Percentiles rank a stretch among this genome's conserved stretches.
These are phyloP conservation scores for Prionace glauca DNA, from an alignment of 2,797 vertebrate species.

Conservation along the genomic window DNA sequence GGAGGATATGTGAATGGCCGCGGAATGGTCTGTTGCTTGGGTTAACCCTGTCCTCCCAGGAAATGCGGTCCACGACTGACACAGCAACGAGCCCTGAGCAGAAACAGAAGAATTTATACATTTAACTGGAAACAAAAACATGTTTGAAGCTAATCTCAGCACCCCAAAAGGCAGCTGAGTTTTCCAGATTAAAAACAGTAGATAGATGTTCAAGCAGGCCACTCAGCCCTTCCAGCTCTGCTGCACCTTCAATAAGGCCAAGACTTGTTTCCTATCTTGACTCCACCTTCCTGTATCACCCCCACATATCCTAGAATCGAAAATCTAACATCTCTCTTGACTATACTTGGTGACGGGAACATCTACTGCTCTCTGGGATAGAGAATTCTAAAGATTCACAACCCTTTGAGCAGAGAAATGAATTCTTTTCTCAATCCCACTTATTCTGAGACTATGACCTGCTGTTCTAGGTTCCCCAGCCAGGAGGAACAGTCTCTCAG, in stretches of 20 bases:
- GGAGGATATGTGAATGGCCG: slow-evolving; percentile 65
- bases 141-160: not conserved
- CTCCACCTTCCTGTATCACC: not conserved
- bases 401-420: not conserved
- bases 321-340: not conserved
- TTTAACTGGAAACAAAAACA: not conserved
- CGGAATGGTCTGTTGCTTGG: slow-evolving; percentile 52
- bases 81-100: slow-evolving; percentile 74
- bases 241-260: not conserved
- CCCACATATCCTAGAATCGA: not conserved
- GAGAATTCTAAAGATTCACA: not conserved
- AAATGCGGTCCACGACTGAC: slow-evolving; percentile 57
- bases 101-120: not conserved
- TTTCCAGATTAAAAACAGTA: not conserved
- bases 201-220: not conserved
- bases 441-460: not conserved
- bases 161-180: too few relatives aligned
- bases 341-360: not conserved
- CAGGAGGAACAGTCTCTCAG: not conserved
- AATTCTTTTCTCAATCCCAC: not conserved
- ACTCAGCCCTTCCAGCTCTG: not conserved
- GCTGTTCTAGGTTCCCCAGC: not conserved
- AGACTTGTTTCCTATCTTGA: not conserved
- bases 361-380: not conserved
- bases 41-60: slow-evolving; percentile 56